phyloP scores from a whole-genome alignment of 2,888 invertebrate genomes.

The Drosophila mercatorum region DNA sequence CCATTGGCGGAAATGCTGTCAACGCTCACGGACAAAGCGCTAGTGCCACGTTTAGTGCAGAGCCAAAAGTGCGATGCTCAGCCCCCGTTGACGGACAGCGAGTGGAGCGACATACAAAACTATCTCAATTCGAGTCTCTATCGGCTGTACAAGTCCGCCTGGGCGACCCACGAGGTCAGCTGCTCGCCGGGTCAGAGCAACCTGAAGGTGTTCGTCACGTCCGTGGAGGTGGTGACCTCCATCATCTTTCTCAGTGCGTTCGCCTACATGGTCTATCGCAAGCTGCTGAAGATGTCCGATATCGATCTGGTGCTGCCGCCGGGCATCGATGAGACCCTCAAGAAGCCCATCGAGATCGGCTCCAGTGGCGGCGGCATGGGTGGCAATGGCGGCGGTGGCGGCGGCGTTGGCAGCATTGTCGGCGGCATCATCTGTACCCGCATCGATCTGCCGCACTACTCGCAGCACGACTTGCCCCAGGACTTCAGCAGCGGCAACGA shows the following conservation, averaged over 20 bases:
- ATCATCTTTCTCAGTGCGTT: conserved; percentile 44
- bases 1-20: not conserved
- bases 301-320: conserved; percentile 79
- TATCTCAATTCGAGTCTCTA: conserved; percentile 58
- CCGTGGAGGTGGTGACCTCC: conserved; percentile 35
- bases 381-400: conserved; percentile 5
- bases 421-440: conserved; percentile 44
- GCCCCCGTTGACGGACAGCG: conserved; percentile 9
- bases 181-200: conserved; percentile 44
- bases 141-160: conserved; percentile 68
- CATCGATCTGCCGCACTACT: conserved; percentile 45
- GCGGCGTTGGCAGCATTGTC: not conserved
- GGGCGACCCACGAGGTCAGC: conserved; percentile 49
- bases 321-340: conserved; percentile 75
- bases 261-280: conserved; percentile 68
- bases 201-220: conserved; percentile 28
- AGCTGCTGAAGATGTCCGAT: conserved; percentile 81
- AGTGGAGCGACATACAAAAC: conserved; percentile 22
- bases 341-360: conserved; percentile 60
- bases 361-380: conserved; percentile 12
- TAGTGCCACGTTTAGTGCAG: not conserved
- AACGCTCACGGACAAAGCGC: not conserved
- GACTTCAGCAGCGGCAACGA: conserved; percentile 68
- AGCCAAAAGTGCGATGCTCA: conserved; percentile 28
- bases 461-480: conserved; percentile 54